Evolutionary conservation across 2,113 vertebrate genomes (phyloP), one percentile per base, ranked within the genome.

Genomic region (Psilopogon haemacephalus): DNA sequence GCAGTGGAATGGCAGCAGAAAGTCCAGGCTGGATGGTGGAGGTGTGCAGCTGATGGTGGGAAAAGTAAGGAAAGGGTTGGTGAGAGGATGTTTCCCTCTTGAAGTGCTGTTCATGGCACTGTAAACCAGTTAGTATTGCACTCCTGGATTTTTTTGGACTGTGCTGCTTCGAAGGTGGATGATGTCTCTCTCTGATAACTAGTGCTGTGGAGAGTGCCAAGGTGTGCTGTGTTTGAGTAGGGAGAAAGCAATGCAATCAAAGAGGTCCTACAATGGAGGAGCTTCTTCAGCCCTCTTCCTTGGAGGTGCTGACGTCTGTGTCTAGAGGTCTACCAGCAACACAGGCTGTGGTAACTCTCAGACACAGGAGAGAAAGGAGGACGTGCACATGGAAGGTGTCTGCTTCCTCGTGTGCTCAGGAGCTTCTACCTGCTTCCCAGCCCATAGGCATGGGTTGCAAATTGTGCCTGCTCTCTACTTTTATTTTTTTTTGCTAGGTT

Each of bases 331-430:
- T 86, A 32, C 26, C n/a, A 27, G 44, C 46, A 70, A 11, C 16
- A 55, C 54, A 83, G 6, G 4, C 65, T 54, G 9, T 24, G 28
- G 6, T 85, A 50, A 42, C 27, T 0, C 12, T 46, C 19, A 69
- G n/a, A 68, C 27, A 15, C 1, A 70, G 55, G 21, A 59, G 23
- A 65, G 11, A 70, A 73, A 71, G 42, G 19, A 69, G 37, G 6
- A 6, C 7, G 4, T 1, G 24, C 65, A 62, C 18, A 14, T 70
- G 59, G 33, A 86, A 80, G 35, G 24, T 0, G 0, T 19, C 33
- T 58, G 11, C 26, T 63, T 55, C n/a, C 21, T 16, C 33, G 24
- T 10, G 2, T 27, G 7, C 18, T 88, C 64, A 60, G 59, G 85
- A 80, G 55, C 44, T 38, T 85, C 32, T 71, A 23, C 55, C 26